These are phyloP conservation scores for Melitaea cinxia DNA, from an alignment of 1,140 invertebrate genomes.

Conservation along the genomic window DNA sequence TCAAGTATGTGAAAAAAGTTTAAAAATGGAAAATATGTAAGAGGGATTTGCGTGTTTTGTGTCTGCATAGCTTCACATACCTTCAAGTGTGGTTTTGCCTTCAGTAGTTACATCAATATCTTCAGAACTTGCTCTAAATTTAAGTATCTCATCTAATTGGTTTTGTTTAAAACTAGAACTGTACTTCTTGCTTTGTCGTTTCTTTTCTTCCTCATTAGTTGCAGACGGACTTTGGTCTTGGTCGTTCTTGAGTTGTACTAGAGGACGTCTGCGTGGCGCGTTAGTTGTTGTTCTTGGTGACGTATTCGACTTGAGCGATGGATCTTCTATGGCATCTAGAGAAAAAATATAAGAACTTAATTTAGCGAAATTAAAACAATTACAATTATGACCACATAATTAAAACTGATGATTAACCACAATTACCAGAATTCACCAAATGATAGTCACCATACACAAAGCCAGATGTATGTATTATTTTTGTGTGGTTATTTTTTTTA, in stretches of 20 bases:
- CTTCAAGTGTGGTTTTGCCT: slow-evolving; percentile 50
- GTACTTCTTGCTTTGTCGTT: slow-evolving; percentile 74
- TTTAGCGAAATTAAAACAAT: too few species aligned
- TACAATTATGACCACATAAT: too few species aligned
- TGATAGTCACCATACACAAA: too few species aligned
- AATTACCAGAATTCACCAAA: too few species aligned
- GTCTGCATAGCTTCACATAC: slow-evolving; percentile 35
- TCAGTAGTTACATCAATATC: slow-evolving; percentile 53
- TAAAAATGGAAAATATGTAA: neutral
- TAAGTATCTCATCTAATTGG: slow-evolving; percentile 61
- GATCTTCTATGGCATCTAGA: slow-evolving; percentile 64
- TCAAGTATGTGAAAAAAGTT: neutral
- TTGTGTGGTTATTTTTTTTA: too few species aligned
- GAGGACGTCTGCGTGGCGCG: slow-evolving; percentile 57
- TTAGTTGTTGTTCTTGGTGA: slow-evolving; percentile 43
- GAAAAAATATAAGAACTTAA: neutral
- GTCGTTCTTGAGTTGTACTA: slow-evolving; percentile 51
- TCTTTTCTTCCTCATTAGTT: slow-evolving; percentile 71
- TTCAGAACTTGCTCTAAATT: slow-evolving; percentile 43
- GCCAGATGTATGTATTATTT: too few species aligned
- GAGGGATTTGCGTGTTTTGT: neutral
- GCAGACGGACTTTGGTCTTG: slow-evolving; percentile 67
- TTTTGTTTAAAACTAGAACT: slow-evolving; percentile 70
- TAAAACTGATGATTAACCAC: too few species aligned
- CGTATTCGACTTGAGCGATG: slow-evolving; percentile 37